Evolutionary conservation across 2,888 invertebrate genomes (phyloP).

Genomic region (Carterocephalus palaemon): DNA sequence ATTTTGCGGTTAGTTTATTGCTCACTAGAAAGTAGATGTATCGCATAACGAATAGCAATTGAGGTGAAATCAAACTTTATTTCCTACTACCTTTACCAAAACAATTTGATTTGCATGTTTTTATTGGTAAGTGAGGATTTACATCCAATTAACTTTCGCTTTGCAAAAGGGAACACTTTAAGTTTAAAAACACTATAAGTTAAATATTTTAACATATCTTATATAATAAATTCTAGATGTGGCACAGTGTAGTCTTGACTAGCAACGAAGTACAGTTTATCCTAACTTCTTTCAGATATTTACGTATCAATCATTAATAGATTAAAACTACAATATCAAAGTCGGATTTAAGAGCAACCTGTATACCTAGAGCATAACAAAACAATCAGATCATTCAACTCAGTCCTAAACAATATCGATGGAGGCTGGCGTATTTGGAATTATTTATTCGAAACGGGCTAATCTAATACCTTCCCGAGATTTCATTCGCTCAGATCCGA

Average conservation of each 20-base stretch:
- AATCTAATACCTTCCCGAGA: conserved; percentile 66
- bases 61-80: conserved; percentile 13
- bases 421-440: conserved; percentile 51
- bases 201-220: too few relatives aligned
- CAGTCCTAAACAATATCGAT: conserved; percentile 47
- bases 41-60: conserved; percentile 8
- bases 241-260: too few relatives aligned
- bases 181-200: too few relatives aligned
- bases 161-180: too few relatives aligned
- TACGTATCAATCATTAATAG: too few relatives aligned
- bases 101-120: conserved; percentile 8
- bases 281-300: too few relatives aligned
- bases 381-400: conserved; percentile 10
- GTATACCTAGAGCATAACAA: conserved; percentile 38
- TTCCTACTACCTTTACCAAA: conserved; percentile 1
- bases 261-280: too few relatives aligned
- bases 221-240: too few relatives aligned
- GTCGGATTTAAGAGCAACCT: conserved; percentile 42
- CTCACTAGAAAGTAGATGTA: conserved; percentile 10
- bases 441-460: conserved; percentile 63
- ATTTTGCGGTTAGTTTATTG: conserved; percentile 18
- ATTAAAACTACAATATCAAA: too few relatives aligned
- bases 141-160: background rate
- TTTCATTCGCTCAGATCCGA: conserved; percentile 59
- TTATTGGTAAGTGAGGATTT: background rate